Percentiles rank a stretch among this genome's conserved stretches.
Evolutionary conservation across 1,140 invertebrate species (phyloP).

Genomic region (Chionoecetes opilio): DNA sequence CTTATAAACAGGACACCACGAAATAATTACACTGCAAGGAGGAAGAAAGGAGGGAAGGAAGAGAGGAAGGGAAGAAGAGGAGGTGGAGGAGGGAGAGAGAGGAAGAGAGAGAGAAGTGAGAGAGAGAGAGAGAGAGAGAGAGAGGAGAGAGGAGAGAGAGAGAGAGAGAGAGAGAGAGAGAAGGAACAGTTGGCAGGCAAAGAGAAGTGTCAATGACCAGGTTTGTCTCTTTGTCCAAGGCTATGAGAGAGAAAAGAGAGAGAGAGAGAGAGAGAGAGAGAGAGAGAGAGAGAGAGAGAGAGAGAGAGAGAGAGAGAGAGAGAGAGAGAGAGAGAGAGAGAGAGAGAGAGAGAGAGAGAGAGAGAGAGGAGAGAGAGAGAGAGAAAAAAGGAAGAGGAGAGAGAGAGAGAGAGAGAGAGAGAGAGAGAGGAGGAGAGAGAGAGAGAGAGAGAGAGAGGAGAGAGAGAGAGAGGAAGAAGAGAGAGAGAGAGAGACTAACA

Average conservation of each 20-base stretch:
- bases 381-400: too few relatives aligned
- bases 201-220: slow-evolving; percentile 2
- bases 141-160: neutral
- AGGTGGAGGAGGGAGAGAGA: neutral
- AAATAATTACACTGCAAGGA: neutral
- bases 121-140: neutral
- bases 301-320: slow-evolving; percentile 27
- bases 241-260: neutral
- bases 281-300: slow-evolving; percentile 5
- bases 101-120: too few relatives aligned
- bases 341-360: too few relatives aligned
- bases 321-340: neutral
- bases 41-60: slow-evolving; percentile 21
- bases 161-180: neutral
- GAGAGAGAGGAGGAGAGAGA: too few relatives aligned
- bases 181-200: slow-evolving; percentile 1
- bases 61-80: neutral
- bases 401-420: too few relatives aligned
- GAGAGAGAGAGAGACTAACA: too few relatives aligned
- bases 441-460: too few relatives aligned
- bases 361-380: too few relatives aligned
- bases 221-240: neutral
- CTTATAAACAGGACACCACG: neutral
- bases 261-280: neutral
- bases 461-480: too few relatives aligned